A percentile compares a stretch with the other conserved stretches of the same genome.
Conservation (phyloP, 2,113 vertebrate genomes). For the Syrmaticus mikado region DNA sequence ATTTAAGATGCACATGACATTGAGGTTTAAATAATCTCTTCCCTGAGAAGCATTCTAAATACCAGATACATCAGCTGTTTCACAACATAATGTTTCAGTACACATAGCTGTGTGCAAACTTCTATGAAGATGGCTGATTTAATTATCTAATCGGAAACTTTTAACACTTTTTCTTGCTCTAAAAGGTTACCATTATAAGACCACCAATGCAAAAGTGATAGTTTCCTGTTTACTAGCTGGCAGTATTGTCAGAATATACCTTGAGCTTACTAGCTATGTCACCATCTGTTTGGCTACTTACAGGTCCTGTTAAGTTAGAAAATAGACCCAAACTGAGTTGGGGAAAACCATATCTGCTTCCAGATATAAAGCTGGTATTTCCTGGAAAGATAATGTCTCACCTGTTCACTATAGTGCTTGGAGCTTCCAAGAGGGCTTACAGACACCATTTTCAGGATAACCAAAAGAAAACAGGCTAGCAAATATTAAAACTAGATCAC, state of each 20-base stretch:
- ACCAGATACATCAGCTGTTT: not conserved
- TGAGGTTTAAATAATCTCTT: not conserved
- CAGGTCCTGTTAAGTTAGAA: slow-evolving; percentile 64
- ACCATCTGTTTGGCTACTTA: slow-evolving; percentile 70
- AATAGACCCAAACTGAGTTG: slow-evolving; percentile 11
- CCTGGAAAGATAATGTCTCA: slow-evolving; percentile 64
- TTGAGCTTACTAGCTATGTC: slow-evolving; percentile 54
- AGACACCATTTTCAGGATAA: slow-evolving; percentile 50
- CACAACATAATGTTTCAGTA: not conserved
- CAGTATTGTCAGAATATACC: slow-evolving; percentile 23
- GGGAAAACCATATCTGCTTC: slow-evolving; percentile 61
- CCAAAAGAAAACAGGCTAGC: slow-evolving; percentile 6
- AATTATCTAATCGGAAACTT: not conserved
- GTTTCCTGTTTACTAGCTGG: slow-evolving; percentile 21
- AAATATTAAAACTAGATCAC: not conserved
- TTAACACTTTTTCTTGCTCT: not conserved
- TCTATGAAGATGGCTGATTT: not conserved
- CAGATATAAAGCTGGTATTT: slow-evolving; percentile 65
- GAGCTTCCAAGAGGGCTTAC: slow-evolving; percentile 30
- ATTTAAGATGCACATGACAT: not conserved
- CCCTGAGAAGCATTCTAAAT: not conserved
- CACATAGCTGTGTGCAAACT: accelerated
- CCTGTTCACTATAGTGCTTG: slow-evolving; percentile 37
- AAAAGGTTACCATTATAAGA: not conserved
- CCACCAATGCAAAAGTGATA: not conserved